Percentiles rank a stretch among this genome's conserved stretches.
Evolutionary conservation across 1,140 invertebrate genomes (phyloP).

Genomic region (Bombyx mandarina): DNA sequence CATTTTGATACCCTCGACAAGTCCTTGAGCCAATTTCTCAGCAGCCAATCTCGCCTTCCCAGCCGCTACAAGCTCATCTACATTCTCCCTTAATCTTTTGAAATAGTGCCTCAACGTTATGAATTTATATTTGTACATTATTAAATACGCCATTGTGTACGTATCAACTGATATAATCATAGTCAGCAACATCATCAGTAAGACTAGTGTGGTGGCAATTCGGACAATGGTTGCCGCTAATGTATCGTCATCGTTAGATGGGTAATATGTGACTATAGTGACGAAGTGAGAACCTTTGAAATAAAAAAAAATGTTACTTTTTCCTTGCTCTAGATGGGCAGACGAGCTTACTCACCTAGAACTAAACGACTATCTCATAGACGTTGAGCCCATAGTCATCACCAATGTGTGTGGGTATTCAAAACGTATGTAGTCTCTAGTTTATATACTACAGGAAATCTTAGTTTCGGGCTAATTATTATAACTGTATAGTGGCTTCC

Average conservation of each 20-base stretch:
- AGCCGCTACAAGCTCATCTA: constrained; percentile 18
- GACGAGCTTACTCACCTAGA: too few species aligned
- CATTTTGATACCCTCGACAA: constrained; percentile 51
- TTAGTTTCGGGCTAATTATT: too few species aligned
- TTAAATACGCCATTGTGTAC: constrained; percentile 39
- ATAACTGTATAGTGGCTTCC: too few species aligned
- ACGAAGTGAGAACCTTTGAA: constrained; percentile 45
- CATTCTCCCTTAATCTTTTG: constrained; percentile 30
- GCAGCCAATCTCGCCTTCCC: constrained; percentile 22
- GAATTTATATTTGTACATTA: constrained; percentile 57
- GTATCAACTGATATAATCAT: constrained; percentile 44
- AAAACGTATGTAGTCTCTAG: too few species aligned
- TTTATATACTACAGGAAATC: too few species aligned
- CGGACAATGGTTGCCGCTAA: constrained; percentile 24
- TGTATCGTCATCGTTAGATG: constrained; percentile 35
- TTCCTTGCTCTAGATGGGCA: too few species aligned
- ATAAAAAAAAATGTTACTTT: too few species aligned
- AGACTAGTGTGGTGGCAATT: constrained; percentile 29
- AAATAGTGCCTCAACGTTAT: constrained; percentile 50
- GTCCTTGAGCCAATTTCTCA: constrained; percentile 29
- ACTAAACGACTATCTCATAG: too few species aligned
- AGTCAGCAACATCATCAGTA: constrained; percentile 35
- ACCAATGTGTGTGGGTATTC: too few species aligned
- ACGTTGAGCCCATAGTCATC: too few species aligned
- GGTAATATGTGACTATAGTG: constrained; percentile 49